Conservation (phyloP, 2,888 invertebrate species). For the Rhabditoides inermis region DNA sequence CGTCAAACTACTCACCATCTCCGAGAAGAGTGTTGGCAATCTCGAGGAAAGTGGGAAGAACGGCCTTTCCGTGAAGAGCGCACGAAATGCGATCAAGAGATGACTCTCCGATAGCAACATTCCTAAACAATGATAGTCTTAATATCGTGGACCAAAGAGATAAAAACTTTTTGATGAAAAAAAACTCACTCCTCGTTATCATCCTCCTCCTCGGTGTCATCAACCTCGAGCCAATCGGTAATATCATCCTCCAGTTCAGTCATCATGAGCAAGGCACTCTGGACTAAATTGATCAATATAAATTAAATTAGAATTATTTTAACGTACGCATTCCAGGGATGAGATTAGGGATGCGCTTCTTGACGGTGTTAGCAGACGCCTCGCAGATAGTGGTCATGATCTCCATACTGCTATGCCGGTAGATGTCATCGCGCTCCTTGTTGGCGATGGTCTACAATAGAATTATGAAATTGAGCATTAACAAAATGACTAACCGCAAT, state of each 20-base stretch:
- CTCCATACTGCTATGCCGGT: slow-evolving; percentile 82
- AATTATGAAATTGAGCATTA: no score
- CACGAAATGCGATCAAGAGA: slow-evolving; percentile 93
- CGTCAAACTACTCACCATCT: slow-evolving; percentile 6
- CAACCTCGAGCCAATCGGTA: slow-evolving; percentile 75
- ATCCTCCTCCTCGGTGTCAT: slow-evolving; percentile 75
- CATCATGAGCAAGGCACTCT: slow-evolving; percentile 83
- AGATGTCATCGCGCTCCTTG: slow-evolving; percentile 58
- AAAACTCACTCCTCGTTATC: slow-evolving; percentile 63
- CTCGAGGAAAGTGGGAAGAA: slow-evolving; percentile 61
- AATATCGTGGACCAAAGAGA: no score
- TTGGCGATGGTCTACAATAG: slow-evolving; percentile 40
- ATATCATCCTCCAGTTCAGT: slow-evolving; percentile 87
- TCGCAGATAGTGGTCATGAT: slow-evolving; percentile 77
- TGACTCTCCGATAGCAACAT: slow-evolving; percentile 88
- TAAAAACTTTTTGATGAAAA: no score
- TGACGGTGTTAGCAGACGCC: slow-evolving; percentile 88
- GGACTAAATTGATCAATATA: slow-evolving; percentile 58
- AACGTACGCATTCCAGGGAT: slow-evolving; percentile 61
- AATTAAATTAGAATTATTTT: slow-evolving; percentile 6
- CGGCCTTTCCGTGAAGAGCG: slow-evolving; percentile 83
- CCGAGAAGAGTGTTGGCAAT: slow-evolving; percentile 3
- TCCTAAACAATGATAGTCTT: no score
- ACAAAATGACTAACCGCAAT: no score
- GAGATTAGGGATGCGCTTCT: slow-evolving; percentile 79